phyloP scores from a whole-genome alignment of 2,113 vertebrate species.

The Pterocles gutturalis region DNA sequence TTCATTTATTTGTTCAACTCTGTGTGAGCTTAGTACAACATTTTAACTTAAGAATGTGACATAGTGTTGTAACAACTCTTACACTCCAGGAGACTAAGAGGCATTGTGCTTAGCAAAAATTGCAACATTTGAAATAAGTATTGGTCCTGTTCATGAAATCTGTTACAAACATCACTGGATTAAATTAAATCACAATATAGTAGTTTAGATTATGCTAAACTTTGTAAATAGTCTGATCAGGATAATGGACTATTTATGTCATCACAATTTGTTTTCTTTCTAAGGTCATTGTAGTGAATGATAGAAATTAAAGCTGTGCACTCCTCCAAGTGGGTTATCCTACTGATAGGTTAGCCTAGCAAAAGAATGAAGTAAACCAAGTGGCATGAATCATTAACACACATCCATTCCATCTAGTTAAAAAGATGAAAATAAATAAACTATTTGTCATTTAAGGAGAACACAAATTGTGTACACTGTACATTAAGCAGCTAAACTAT shows the following conservation, averaged over 20 bases:
- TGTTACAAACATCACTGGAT: neutral
- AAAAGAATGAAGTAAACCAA: neutral
- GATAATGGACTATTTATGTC: neutral
- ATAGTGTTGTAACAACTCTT: neutral
- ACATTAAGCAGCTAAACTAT: neutral
- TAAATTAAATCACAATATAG: neutral
- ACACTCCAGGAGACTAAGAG: neutral
- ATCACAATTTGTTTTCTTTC: neutral
- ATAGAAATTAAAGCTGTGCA: neutral
- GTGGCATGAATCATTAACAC: neutral
- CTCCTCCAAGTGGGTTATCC: neutral
- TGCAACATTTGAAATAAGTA: neutral
- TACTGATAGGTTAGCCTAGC: neutral
- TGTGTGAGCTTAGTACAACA: neutral
- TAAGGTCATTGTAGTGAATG: neutral
- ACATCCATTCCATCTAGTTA: neutral
- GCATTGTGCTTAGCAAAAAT: neutral
- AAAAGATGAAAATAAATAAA: neutral
- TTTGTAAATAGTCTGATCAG: neutral
- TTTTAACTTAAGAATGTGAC: neutral
- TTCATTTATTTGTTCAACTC: constrained; percentile 4
- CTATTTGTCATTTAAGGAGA: neutral
- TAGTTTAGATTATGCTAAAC: neutral
- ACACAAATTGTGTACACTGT: neutral
- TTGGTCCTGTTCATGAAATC: neutral